Evolutionary conservation across 2,888 invertebrate species (phyloP), one percentile per base, ranked within the genome.

Genomic region (Steromphala cineraria): DNA sequence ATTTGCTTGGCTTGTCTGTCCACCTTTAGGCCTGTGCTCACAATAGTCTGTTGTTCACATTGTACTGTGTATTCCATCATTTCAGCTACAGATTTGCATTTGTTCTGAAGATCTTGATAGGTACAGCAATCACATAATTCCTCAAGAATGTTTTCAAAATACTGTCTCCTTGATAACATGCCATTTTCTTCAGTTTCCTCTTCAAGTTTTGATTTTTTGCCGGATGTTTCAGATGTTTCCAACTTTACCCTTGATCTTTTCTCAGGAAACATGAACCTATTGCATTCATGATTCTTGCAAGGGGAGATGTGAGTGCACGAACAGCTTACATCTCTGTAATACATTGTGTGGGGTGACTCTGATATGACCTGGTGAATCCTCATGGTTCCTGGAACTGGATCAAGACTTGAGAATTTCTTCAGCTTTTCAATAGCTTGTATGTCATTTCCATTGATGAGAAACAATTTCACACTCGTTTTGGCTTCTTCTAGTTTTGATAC

Each of bases 251-350:
- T 53, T 77, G 31, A 8, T 55, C 28, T 56, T 0, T 56, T 67
- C 71, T 15, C 5, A 62, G 76, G 67, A 53, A 79, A 81, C 10
- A n/a, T 56, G 67, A 81, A 81, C 3, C 62, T 75, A 21, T 53
- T 53, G 28, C 75, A 76, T 13, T 79, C 52, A 67, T 75, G 82
- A 71, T 31, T 62, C 17, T 75, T 75, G 40, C 81, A 75, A n/a
- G 53, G 53, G 15, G 53, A 67, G 24, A 53, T 53, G 53, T 74
- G 17, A 71, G 24, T 15, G 71, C 84, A 85, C 1, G 52, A 21
- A 80, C 87, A 87, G 71, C 85, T 87, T 0, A 83, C 46, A n/a
- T 85, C 80, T 55, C 84, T 76, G 78, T 81, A 78, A 53, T 52
- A 53, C 5, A 83, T 36, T 17, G 46, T 21, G 19, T 74, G 71